A percentile compares a stretch with the other conserved stretches of the same genome.
phyloP scores from a whole-genome alignment of 2,113 vertebrate species.

The Ifrita kowaldi region DNA sequence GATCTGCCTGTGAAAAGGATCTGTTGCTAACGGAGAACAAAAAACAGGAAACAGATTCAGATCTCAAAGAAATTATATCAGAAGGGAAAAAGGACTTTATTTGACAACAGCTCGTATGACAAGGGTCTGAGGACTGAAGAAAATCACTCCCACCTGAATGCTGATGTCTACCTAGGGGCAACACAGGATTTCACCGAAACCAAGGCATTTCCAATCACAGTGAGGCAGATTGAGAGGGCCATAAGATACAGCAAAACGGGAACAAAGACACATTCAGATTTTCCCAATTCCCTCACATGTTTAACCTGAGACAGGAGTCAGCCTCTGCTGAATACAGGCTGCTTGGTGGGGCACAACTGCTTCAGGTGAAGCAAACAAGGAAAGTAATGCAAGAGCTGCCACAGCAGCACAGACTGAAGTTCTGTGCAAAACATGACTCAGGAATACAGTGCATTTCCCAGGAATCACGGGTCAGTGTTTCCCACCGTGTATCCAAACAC shows the following conservation, averaged over 20 bases:
- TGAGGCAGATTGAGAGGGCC: not conserved
- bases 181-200: not conserved
- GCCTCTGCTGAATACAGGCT: not conserved
- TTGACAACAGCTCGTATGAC: not conserved
- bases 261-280: not conserved
- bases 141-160: not conserved
- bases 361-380: not conserved
- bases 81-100: not conserved
- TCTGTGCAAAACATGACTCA: rapidly evolving
- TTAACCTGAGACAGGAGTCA: not conserved
- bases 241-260: not conserved
- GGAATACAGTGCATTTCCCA: not conserved
- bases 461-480: not conserved
- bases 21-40: not conserved
- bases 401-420: not conserved
- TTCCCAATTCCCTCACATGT: not conserved
- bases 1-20: rapidly evolving
- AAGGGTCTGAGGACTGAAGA: not conserved
- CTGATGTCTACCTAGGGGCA: not conserved
- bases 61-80: not conserved
- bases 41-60: not conserved
- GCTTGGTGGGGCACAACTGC: not conserved
- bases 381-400: not conserved
- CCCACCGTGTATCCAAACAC: not conserved
- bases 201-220: not conserved